These are phyloP conservation scores for Cylindroiulus punctatus DNA, from an alignment of 2,888 invertebrate genomes.

Conservation along the genomic window DNA sequence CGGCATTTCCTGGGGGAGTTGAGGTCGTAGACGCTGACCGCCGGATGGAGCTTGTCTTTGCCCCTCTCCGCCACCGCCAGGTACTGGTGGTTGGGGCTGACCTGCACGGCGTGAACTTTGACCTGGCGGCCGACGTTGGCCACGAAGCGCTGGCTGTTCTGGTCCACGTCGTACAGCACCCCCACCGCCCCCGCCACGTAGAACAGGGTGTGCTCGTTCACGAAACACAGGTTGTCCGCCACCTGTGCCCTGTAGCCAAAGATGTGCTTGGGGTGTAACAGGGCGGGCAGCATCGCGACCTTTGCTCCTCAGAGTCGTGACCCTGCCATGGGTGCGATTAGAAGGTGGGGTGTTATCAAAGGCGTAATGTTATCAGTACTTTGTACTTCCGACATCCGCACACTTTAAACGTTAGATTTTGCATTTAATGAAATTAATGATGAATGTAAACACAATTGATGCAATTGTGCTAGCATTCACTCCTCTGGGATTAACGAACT, in stretches of 20 bases:
- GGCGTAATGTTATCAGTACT: no score
- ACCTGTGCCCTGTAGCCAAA: slow-evolving; percentile 66
- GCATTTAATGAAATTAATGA: not conserved
- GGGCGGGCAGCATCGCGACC: slow-evolving; percentile 12
- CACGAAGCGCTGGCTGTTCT: slow-evolving; percentile 66
- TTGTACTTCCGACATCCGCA: not conserved
- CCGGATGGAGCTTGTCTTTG: slow-evolving; percentile 62
- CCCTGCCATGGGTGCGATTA: no score
- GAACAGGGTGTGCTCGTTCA: slow-evolving; percentile 67
- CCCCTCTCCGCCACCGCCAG: slow-evolving; percentile 66
- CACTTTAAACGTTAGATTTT: not conserved
- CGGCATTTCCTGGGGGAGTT: slow-evolving; percentile 62
- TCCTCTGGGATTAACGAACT: slow-evolving; percentile 7
- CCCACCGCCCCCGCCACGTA: slow-evolving; percentile 68
- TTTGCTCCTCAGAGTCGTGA: no score
- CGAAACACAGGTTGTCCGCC: slow-evolving; percentile 64
- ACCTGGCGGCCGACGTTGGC: slow-evolving; percentile 67
- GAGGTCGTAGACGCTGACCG: slow-evolving; percentile 67
- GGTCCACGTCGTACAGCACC: slow-evolving; percentile 67
- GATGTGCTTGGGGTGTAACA: slow-evolving; percentile 64
- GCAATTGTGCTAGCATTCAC: not conserved
- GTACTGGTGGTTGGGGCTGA: slow-evolving; percentile 52
- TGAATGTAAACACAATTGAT: not conserved
- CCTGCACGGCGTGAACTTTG: slow-evolving; percentile 57
- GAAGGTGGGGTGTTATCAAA: no score